A percentile compares a stretch with the other conserved stretches of the same genome.
Evolutionary conservation across 2,888 invertebrate species (phyloP).

Genomic region (Marasmarcha lunaedactyla): DNA sequence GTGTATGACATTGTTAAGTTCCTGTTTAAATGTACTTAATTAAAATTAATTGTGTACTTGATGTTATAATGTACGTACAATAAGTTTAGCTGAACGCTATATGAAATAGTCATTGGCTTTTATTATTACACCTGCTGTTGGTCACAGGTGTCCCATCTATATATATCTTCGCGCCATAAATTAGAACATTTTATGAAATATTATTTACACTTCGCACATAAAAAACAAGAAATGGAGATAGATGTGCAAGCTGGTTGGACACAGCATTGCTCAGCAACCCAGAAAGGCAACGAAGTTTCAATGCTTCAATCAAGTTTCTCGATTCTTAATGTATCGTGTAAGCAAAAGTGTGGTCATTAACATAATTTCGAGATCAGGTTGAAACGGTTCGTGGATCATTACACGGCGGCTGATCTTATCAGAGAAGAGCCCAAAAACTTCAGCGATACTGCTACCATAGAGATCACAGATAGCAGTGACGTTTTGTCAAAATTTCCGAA

Average conservation of each 20-base stretch:
- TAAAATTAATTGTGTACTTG: neutral
- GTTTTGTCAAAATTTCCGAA: conserved; percentile 60
- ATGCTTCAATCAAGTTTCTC: no score
- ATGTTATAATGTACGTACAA: neutral
- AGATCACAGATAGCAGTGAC: conserved; percentile 23
- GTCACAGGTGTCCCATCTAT: conserved; percentile 30
- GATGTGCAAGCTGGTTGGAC: no score
- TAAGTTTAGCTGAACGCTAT: neutral
- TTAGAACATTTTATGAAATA: conserved; percentile 19
- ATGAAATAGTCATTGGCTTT: neutral
- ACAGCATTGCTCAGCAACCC: no score
- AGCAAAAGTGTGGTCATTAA: conserved; percentile 5
- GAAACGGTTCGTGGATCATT: conserved; percentile 14
- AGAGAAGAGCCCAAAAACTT: neutral
- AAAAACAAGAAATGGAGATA: no score
- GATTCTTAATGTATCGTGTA: no score
- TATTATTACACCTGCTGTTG: conserved; percentile 25
- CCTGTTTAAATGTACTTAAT: neutral
- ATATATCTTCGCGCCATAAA: conserved; percentile 23
- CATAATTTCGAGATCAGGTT: conserved; percentile 1
- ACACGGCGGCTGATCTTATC: conserved; percentile 15
- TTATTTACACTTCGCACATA: conserved; percentile 17
- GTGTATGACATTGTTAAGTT: neutral
- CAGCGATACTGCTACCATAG: conserved; percentile 11
- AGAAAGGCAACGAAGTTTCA: no score